phyloP scores from a whole-genome alignment of 2,797 vertebrate species.

The Propithecus deckenii region DNA sequence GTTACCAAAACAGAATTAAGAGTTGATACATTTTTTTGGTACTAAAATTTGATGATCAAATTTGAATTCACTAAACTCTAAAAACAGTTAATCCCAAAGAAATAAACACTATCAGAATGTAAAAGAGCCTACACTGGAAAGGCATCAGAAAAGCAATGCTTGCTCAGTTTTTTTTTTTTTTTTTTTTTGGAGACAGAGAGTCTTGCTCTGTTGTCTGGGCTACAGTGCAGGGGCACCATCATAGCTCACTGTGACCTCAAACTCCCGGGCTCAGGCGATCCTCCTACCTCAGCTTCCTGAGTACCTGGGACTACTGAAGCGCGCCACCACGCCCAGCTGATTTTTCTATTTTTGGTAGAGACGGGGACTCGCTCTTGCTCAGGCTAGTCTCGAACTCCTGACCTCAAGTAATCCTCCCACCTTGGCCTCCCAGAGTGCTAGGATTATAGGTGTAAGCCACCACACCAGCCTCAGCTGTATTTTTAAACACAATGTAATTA shows the following conservation, averaged over 20 bases:
- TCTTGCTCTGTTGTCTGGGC: neutral
- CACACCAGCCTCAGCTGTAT: neutral
- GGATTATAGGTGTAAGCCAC: neutral
- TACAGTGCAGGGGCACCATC: neutral
- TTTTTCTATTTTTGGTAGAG: neutral
- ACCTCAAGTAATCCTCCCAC: neutral
- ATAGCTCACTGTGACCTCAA: neutral
- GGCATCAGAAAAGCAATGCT: neutral
- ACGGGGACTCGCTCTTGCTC: neutral
- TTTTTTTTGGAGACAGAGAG: neutral
- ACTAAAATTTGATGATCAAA: slow-evolving; percentile 50
- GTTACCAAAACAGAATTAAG: slow-evolving; percentile 70
- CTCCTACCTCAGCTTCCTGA: neutral
- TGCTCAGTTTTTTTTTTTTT: neutral
- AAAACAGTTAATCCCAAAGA: slow-evolving; percentile 21
- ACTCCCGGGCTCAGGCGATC: neutral
- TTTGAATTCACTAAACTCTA: slow-evolving; percentile 46
- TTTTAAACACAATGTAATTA: slow-evolving; percentile 22
- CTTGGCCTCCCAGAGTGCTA: neutral
- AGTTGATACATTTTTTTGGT: slow-evolving; percentile 62
- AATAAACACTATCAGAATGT: neutral
- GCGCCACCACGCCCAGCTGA: neutral
- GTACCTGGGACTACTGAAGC: neutral
- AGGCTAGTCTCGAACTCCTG: neutral
- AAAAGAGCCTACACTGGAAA: neutral